Base-by-base conservation (phyloP, 2,113 vertebrate species). In the Lonchura striata region DNA sequence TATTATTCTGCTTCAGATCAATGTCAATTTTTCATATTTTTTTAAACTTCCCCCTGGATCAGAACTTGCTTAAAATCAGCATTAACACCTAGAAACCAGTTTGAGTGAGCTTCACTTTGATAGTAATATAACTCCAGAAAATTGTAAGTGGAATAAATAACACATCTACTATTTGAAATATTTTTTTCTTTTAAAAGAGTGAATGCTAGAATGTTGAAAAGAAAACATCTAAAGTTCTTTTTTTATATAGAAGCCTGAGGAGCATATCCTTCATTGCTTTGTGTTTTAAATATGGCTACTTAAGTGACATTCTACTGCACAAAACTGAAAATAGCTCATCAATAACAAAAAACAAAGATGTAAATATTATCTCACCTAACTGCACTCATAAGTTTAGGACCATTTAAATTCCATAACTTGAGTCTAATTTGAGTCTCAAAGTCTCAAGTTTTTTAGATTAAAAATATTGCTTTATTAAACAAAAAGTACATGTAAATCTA, bases 381-480 rank as follows among this genome's bases (percentile, higher is more conserved):
- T 25, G 21, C 13, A 42, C 1, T 78, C 9, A 9, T 21, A 53
- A 68, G 1, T 63, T 85, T 61, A 39, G 6, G 10, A 53, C 10
- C 9, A 50, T 37, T 65, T 35, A 47, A 66, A n/a, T 71, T 85
- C 24, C 50, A 9, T 63, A 35, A 35, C 37, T 28, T 79, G 8
- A 75, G 13, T 60, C 30, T 54, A 46, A 85, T 59, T 68, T 70
- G 31, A 71, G 35, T 49, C 9, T 74, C 35, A 70, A 88, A 71
- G 27, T 31, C 30, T 22, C 24, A 49, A 42, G 35, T 24, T 49
- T 87, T 92, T 95, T 46, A 53, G 25, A 61, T 89, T 52, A 65
- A 91, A 91, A 66, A 60, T 2, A 46, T 28, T 59, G 22, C 50
- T 95, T 92, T 91, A 94, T 90, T 94, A 72, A 82, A 92, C 42